Base-by-base conservation (phyloP, 1,140 invertebrate genomes). In the Drosophila asahinai region DNA sequence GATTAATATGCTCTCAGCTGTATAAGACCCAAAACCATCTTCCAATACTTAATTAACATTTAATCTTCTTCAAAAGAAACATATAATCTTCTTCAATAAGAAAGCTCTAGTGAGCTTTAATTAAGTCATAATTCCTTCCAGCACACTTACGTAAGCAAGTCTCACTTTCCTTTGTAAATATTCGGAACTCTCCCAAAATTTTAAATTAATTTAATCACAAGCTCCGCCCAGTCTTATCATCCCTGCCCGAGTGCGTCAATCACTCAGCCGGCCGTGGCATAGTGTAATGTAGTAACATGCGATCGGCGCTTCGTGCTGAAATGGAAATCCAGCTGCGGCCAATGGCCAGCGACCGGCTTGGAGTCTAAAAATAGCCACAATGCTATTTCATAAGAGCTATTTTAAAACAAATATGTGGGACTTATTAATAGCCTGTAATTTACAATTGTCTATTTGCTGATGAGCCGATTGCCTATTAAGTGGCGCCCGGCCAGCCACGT, bases 361-460 rank as follows among this genome's bases (percentile, higher is more conserved):
- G 33, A 36, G 5, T 51, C 73, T 87, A 87, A 63, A 76, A 76
- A 87, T 87, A 87, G 84, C 40, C 43, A 17, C 66, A 79, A 68
- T 75, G 84, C 77, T 83, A 78, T 84, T 83, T 77, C 65, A 74
- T 89, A 83, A 67, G 68, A 81, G 84, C 84, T 87, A 87, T 75
- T 87, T 87, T 87, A 87, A 81, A 81, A 54, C 72, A 79, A 87
- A 84, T 87, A 89, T 55, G 64, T 40, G 67, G 52, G 25, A 47
- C 77, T 76, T 89, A 90, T 76, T 77, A 86, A 84, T 89, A 57
- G 66, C 65, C 68, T 64, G 70, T 68, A 78, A 81, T 84, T 87
- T 79, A 90, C 73, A 84, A 89, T 72, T 78, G 65, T 81, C 77
- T 74, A 81, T 87, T 74, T 83, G 71, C 52, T 55, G 62, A 52